Conservation (phyloP, 2,888 invertebrate species). For the Stomorhina lunata region DNA sequence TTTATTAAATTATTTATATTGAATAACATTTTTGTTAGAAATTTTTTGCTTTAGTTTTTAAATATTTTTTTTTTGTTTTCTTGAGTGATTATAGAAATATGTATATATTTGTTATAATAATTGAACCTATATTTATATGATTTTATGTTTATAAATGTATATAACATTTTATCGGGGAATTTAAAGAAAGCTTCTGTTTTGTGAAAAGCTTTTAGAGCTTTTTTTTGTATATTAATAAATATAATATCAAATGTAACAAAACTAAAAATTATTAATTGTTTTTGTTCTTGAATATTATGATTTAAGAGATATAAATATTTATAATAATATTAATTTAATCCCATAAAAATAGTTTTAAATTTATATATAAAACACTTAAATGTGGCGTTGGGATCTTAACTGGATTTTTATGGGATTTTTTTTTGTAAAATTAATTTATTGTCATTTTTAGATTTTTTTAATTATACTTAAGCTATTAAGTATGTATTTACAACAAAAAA, state of each 20-base stretch:
- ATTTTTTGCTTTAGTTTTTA: conserved; percentile 1
- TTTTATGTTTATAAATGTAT: conserved; percentile 2
- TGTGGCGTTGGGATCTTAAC: too few relatives aligned
- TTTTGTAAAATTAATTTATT: conserved; percentile 46
- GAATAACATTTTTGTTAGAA: conserved; percentile 44
- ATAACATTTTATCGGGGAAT: background rate
- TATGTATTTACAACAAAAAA: conserved; percentile 78
- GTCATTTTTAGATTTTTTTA: conserved; percentile 68
- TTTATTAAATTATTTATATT: too few relatives aligned
- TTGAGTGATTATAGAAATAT: background rate
- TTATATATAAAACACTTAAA: too few relatives aligned
- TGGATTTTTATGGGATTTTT: too few relatives aligned
- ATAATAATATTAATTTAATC: background rate
- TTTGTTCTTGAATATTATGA: background rate
- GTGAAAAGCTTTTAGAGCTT: conserved; percentile 5
- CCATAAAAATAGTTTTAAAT: too few relatives aligned
- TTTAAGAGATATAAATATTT: background rate
- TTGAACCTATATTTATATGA: background rate
- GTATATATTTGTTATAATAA: conserved; percentile 20
- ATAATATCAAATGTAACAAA: conserved; percentile 52
- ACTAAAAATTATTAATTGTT: background rate
- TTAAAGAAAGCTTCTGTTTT: background rate
- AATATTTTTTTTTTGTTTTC: background rate
- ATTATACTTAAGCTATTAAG: conserved; percentile 79
- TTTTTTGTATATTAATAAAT: background rate